Base-by-base conservation (phyloP, 2,888 invertebrate genomes). In the Salticus scenicus region DNA sequence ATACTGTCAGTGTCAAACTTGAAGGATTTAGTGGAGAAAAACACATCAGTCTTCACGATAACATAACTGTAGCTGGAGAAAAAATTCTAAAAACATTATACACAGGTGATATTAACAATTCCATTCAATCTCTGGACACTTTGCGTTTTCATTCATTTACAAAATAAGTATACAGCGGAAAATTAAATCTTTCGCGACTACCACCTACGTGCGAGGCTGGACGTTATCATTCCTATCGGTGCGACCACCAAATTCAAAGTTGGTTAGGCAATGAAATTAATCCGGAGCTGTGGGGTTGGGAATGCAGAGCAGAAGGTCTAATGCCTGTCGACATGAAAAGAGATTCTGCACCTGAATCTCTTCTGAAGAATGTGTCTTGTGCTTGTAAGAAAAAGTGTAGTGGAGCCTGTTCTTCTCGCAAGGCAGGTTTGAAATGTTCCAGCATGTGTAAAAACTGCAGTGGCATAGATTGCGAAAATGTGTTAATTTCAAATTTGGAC, bases 361-460 rank as follows among this genome's bases (percentile, higher is more conserved):
- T 66, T 20, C 28, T 66, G 28, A 66, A 66, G 28, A 27, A 7
- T 66, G 28, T 66, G 20, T 66, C 66, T 66, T 66, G 24, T 27
- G 28, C 20, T 27, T 69, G 69, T 14, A 69, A 69, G n/a, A n/a
- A n/a, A n/a, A 17, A 57, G 17, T 57, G 57, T 7, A 17, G 57
- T 57, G 5, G 8, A 24, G 57, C 57, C n/a, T n/a, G n/a, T n/a
- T n/a, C n/a, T n/a, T n/a, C n/a, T n/a, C n/a, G n/a, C n/a, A n/a
- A n/a, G n/a, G n/a, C n/a, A 33, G 69, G 69, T 14, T 69, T 69
- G 24, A 69, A 69, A 33, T 69, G 69, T 33, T 69, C 69, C 66
- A 66, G 66, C 66, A 66, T 28, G 66, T 66, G 66, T 27, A 66
- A 66, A 27, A 12, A 66, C 66, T 66, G 66, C 66, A 66, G 66